Evolutionary conservation across 1,140 invertebrate species (phyloP).

Genomic region (Brachionus calyciflorus): DNA sequence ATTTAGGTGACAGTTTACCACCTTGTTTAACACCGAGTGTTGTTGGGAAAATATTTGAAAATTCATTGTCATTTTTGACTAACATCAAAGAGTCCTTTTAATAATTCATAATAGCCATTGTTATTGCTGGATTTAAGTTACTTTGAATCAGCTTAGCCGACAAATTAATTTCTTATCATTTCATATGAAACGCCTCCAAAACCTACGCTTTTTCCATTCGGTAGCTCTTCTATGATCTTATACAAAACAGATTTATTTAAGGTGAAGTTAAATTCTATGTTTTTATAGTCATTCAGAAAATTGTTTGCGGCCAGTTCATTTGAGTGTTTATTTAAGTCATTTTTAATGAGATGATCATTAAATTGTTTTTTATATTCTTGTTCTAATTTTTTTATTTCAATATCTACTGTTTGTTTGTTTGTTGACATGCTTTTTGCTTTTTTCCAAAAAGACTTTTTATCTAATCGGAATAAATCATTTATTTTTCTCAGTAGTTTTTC

Average conservation of each 20-base stretch:
- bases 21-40: not conserved
- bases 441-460: not conserved
- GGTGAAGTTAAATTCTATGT: not conserved
- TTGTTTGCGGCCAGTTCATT: no score
- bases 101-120: not conserved
- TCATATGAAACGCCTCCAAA: not conserved
- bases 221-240: constrained; percentile 1
- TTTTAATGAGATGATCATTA: not conserved
- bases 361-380: not conserved
- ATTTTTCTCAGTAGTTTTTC: not conserved
- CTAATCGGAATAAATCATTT: not conserved
- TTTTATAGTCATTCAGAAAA: no score
- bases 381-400: not conserved
- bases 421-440: not conserved
- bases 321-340: no score
- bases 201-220: not conserved
- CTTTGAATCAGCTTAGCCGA: not conserved
- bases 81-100: not conserved
- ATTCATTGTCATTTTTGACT: not conserved
- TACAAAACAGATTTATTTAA: not conserved
- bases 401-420: not conserved
- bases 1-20: constrained; percentile 13
- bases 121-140: not conserved
- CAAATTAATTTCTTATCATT: not conserved
- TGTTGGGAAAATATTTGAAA: not conserved